Base-by-base conservation (phyloP, 2,797 vertebrate genomes). In the Tympanoctomys barrerae region DNA sequence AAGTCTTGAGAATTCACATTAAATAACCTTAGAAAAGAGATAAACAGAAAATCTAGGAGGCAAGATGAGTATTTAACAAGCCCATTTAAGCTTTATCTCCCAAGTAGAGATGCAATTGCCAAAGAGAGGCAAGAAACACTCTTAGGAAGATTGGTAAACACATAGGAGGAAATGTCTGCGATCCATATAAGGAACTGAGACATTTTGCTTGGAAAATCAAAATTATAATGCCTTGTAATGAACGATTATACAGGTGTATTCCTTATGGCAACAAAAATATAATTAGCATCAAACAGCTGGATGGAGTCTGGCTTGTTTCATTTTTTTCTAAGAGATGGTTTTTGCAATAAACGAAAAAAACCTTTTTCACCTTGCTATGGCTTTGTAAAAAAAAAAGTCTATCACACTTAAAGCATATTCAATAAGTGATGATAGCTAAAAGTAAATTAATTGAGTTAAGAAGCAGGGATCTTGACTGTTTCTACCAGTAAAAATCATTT, bases 191-290 rank as follows among this genome's bases (percentile, higher is more conserved):
- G 6, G 2, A 96, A 94, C 73, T 39, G 84, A 80, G 24, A 79
- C 7, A 1, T 95, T 97, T 83, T 90, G 3, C 2, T 97, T 92
- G 12, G 49, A 90, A 95, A 97, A 66, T 19, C 46, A 78, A 95
- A 91, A 70, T 92, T 42, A 89, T 87, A 94, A 86, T 92, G 71
- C 10, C 10, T 70, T 80, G 24, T n/a, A 87, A 97, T 93, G 84
- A 97, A 94, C 71, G 93, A 82, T 94, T 90, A 90, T 19, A 87
- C 88, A 96, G 85, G 86, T 96, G 12, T 91, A 94, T 94, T 96
- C 39, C 82, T 94, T 96, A 93, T 39, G 66, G 92, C 22, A 96
- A 95, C 84, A 92, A 83, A 93, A 92, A 71, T 82, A 87, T 87
- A 94, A 97, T 96, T 89, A 78, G 86, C 90, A 36, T 18, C 21